A percentile compares a stretch with the other conserved stretches of the same genome.
Evolutionary conservation across 2,888 invertebrate genomes (phyloP).

Genomic region (Strigamia crassipes): DNA sequence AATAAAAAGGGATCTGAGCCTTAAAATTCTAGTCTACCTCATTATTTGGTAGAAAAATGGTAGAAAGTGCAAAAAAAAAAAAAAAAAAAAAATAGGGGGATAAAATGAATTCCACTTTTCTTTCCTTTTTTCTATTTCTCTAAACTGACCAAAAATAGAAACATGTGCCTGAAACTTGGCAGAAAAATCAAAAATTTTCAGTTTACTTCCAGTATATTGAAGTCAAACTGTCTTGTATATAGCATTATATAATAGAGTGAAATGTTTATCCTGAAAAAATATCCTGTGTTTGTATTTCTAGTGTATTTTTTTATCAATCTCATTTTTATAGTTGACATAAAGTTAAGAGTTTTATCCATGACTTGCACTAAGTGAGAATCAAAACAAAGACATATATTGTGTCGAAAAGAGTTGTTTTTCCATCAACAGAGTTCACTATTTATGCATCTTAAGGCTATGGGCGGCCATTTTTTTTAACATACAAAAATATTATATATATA

Average conservation of each 20-base stretch:
- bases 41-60: slow-evolving; percentile 26
- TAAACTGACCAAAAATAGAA: neutral
- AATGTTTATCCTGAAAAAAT: slow-evolving; percentile 13
- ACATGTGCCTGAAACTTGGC: slow-evolving; percentile 21
- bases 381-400: slow-evolving; percentile 42
- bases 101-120: slow-evolving; percentile 25
- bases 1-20: slow-evolving; percentile 39
- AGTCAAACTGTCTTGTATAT: slow-evolving; percentile 3
- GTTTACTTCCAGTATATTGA: neutral
- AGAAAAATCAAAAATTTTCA: slow-evolving; percentile 22
- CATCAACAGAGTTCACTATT: slow-evolving; percentile 39
- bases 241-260: slow-evolving; percentile 16
- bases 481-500: neutral
- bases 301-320: slow-evolving; percentile 40
- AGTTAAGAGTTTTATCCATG: slow-evolving; percentile 13
- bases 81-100: neutral
- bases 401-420: slow-evolving; percentile 23
- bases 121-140: neutral
- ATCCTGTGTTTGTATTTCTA: slow-evolving; percentile 34
- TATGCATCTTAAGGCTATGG: slow-evolving; percentile 24
- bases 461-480: neutral
- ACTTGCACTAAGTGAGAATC: slow-evolving; percentile 37
- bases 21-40: slow-evolving; percentile 40
- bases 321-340: slow-evolving; percentile 29
- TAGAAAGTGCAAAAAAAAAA: neutral